Evolutionary conservation across 2,113 vertebrate species (phyloP).

Genomic region (Reinhardtius hippoglossoides): DNA sequence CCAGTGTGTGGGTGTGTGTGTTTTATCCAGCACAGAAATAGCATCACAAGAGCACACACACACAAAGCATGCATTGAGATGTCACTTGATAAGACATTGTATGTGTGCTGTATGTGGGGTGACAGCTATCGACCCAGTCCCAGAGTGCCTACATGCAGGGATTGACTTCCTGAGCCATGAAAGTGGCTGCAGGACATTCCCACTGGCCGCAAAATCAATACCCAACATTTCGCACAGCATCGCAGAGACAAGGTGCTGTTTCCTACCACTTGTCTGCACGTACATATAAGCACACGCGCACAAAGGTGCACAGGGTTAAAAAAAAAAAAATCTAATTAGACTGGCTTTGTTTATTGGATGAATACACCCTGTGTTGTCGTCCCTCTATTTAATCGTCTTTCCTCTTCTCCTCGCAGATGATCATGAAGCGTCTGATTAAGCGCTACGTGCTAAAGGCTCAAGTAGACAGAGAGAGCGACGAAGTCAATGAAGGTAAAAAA

Average conservation of each 20-base stretch:
- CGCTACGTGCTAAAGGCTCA: constrained; percentile 97
- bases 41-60: no score
- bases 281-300: neutral
- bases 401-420: constrained; percentile 85
- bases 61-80: constrained; percentile 4
- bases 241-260: constrained; percentile 13
- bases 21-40: neutral
- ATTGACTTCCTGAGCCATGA: constrained; percentile 18
- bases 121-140: constrained; percentile 39
- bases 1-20: neutral
- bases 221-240: constrained; percentile 20
- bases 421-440: constrained; percentile 98
- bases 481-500: constrained; percentile 96
- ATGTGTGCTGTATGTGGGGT: constrained; percentile 12
- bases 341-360: neutral
- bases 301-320: neutral
- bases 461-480: constrained; percentile 95
- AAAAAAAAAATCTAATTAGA: neutral
- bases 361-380: neutral
- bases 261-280: neutral
- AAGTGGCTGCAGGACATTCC: constrained; percentile 15
- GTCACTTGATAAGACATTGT: constrained; percentile 37
- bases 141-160: constrained; percentile 31
- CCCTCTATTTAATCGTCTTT: constrained; percentile 32
- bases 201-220: constrained; percentile 55